Evolutionary conservation across 2,797 vertebrate genomes (phyloP).

Genomic region (Euphonia xanthogaster): DNA sequence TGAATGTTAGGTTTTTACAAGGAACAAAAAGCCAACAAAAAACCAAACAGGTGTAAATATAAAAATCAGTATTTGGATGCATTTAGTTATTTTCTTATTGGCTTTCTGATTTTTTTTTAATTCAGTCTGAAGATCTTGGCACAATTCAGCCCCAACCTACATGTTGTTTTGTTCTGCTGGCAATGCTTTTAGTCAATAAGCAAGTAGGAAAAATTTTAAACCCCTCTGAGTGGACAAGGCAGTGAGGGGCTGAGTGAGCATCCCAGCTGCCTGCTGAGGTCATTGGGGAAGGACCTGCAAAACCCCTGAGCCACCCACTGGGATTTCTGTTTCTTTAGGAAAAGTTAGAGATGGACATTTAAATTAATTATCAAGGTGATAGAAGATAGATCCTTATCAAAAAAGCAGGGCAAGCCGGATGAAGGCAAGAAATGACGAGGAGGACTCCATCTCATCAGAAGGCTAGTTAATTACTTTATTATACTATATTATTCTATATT

Average conservation of each 20-base stretch:
- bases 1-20: neutral
- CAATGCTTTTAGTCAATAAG: neutral
- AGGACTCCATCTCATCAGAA: neutral
- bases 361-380: neutral
- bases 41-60: neutral
- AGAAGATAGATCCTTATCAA: neutral
- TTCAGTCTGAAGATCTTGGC: neutral
- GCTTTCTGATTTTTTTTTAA: neutral
- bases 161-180: neutral
- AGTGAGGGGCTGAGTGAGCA: accelerated
- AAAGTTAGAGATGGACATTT: neutral
- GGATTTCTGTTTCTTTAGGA: neutral
- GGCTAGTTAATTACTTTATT: neutral
- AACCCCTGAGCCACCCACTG: neutral
- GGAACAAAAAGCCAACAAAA: neutral
- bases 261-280: neutral
- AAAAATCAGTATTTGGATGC: neutral
- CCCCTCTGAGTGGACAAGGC: neutral
- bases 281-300: neutral
- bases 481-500: too few relatives aligned
- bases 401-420: neutral
- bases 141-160: neutral
- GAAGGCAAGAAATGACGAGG: neutral
- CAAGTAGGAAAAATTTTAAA: neutral
- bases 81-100: neutral